Percentiles rank a stretch among this genome's conserved stretches.
phyloP scores from a whole-genome alignment of 92 coral and sea anemone genomes.

The Pocillopora meandrina region DNA sequence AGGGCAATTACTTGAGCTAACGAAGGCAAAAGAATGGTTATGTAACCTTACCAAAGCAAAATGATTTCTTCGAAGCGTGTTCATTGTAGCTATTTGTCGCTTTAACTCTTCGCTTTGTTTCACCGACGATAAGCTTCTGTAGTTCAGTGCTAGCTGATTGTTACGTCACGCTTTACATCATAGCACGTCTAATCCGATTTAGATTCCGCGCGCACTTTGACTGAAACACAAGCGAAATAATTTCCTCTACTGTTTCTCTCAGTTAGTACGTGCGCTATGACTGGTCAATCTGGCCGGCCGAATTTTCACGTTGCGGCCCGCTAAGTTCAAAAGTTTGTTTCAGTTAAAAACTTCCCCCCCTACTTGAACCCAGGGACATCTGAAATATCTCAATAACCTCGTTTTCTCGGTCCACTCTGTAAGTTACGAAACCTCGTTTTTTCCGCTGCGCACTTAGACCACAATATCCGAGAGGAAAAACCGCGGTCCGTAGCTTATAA shows the following conservation, averaged over 20 bases:
- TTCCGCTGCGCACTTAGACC: no score
- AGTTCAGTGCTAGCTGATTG: background rate
- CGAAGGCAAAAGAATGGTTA: background rate
- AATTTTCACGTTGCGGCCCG: no score
- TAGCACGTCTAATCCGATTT: background rate
- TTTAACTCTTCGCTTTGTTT: background rate
- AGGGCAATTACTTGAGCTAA: background rate
- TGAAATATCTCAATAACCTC: background rate
- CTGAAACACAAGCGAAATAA: background rate
- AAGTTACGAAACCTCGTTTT: no score
- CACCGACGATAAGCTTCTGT: background rate
- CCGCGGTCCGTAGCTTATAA: no score
- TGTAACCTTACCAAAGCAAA: constrained; percentile 24
- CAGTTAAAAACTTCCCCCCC: no score
- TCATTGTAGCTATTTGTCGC: constrained; percentile 13
- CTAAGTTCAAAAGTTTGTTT: no score
- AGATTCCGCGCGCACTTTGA: constrained; percentile 1
- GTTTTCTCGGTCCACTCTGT: no score
- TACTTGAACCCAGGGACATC: background rate
- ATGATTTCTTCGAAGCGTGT: constrained; percentile 8
- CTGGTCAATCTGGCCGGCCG: no score
- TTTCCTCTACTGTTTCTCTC: background rate
- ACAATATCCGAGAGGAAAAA: no score
- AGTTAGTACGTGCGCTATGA: no score
- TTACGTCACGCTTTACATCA: background rate